A percentile compares a stretch with the other conserved stretches of the same genome.
Conservation (phyloP, 2,888 invertebrate genomes). For the Pterobdella sp. region DNA sequence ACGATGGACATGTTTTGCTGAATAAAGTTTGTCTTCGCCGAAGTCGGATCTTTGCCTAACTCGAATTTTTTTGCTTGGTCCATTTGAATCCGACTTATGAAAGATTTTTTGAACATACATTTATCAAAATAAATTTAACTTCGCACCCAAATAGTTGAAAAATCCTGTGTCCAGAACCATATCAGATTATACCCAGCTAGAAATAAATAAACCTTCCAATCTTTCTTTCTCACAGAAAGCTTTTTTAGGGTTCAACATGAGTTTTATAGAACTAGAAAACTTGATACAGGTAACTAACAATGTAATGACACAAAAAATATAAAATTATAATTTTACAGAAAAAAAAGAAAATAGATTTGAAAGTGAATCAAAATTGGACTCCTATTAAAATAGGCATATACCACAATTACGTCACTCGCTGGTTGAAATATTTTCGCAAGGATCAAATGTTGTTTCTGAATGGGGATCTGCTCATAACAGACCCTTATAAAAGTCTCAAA, state of each 20-base stretch:
- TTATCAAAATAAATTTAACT: no score
- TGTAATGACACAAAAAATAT: neutral
- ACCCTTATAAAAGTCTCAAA: neutral
- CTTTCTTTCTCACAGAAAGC: neutral
- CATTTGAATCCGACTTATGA: no score
- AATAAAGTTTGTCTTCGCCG: no score
- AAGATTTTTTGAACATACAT: no score
- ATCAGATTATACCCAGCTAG: neutral
- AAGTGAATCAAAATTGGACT: neutral
- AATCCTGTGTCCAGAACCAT: neutral
- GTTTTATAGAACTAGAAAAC: no score
- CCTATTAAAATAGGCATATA: neutral
- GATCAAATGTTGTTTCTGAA: neutral
- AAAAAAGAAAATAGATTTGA: neutral
- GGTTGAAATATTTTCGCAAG: neutral
- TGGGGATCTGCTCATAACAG: neutral
- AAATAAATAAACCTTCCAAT: neutral
- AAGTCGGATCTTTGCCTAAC: no score
- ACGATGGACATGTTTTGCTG: no score
- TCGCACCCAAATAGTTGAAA: neutral
- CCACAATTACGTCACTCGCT: neutral
- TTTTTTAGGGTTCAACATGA: no score
- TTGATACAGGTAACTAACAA: no score
- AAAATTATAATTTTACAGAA: neutral
- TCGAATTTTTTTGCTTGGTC: no score